Percentiles rank a stretch among this genome's conserved stretches.
phyloP scores from a whole-genome alignment of 37 sponge, comb jelly and placozoan species.

The Diacarnus erythraeanus region DNA sequence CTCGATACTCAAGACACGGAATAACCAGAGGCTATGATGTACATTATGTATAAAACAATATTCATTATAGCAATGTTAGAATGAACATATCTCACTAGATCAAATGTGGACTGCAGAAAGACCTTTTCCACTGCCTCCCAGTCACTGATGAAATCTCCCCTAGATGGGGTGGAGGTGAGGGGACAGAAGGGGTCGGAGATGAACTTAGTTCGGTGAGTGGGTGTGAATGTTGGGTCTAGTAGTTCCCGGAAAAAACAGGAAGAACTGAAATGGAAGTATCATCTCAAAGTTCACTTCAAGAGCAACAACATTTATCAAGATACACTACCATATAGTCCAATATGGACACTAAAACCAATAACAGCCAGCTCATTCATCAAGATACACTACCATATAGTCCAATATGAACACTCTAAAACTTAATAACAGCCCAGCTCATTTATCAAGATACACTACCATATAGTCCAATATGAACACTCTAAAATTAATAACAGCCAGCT shows the following conservation, averaged over 20 bases:
- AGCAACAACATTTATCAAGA: too few relatives aligned
- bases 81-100: constrained; percentile 19
- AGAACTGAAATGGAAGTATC: background rate
- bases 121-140: constrained; percentile 22
- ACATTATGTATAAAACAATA: background rate
- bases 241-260: background rate
- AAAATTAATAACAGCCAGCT: too few relatives aligned
- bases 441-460: too few relatives aligned
- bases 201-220: constrained; percentile 12
- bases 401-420: too few relatives aligned
- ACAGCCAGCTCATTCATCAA: too few relatives aligned
- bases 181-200: constrained; percentile 4
- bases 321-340: too few relatives aligned
- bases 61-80: background rate
- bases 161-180: background rate
- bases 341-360: too few relatives aligned
- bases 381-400: too few relatives aligned
- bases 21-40: background rate
- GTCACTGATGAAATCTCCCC: background rate
- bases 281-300: too few relatives aligned
- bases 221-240: background rate
- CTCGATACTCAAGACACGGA: background rate
- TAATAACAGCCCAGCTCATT: too few relatives aligned
- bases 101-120: constrained; percentile 44
- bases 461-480: too few relatives aligned